Evolutionary conservation across 2,888 invertebrate genomes (phyloP), one percentile per base, ranked within the genome.

Genomic region (Cheilosia soror): DNA sequence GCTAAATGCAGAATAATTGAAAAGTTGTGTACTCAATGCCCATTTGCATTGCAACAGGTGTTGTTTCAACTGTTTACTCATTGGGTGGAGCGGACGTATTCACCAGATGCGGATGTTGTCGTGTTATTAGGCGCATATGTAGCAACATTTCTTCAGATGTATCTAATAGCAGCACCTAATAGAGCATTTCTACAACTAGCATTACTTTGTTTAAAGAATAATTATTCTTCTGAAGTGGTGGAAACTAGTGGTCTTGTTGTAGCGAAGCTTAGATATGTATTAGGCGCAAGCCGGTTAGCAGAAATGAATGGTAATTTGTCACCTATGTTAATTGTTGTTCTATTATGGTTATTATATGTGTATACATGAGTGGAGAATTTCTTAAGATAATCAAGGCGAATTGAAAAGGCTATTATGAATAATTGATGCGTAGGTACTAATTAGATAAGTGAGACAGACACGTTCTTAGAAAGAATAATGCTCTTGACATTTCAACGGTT

Each of bases 11-110:
- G 27, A 31, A 29, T 29, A 51, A 25, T 51, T 11, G 6, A 33
- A 55, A 31, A 55, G 33, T 31, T 31, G 27, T 29, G 31, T 29
- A 29, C 6, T 9, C 4, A 53, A n/a, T 6, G 15, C n/a, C 9
- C 3, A 15, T 55, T 55, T 15, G 55, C 33, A 55, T 55, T 55
- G 7, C 25, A 55, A 15, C 55, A 55, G 55, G 55, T 55, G 55
- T 55, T 33, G 11, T 1, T 27, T 25, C 2, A 27, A 27, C 25
- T 51, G 13, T 11, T 5, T n/a, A 42, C 47, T 20, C 25, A 6
- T 49, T 49, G 47, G 47, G 51, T 33, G 55, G 31, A n/a, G 55
- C 31, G 55, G n/a, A 55, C 5, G 33, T 31, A n/a, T 33, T 55
- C 4, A 15, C 53, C 31, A 55, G 55, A 55, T 55, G 55, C 31